A percentile compares a stretch with the other conserved stretches of the same genome.
Conservation (phyloP, 2,888 invertebrate genomes). For the Melanargia galathea region DNA sequence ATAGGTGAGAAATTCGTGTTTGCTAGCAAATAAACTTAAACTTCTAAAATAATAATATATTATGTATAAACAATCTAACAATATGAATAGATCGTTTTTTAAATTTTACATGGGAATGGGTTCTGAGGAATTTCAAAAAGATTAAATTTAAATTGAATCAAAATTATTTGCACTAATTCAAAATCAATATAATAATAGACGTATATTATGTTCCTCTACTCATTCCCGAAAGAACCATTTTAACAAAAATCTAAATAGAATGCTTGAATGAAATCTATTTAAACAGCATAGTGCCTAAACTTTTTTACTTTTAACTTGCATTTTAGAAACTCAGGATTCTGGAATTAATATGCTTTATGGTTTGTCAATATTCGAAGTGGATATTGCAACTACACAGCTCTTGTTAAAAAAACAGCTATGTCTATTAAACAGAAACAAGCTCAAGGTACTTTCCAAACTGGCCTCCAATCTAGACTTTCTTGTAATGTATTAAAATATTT, state of each 20-base stretch:
- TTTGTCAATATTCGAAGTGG: constrained; percentile 56
- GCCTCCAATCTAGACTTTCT: constrained; percentile 57
- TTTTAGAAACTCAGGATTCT: constrained; percentile 57
- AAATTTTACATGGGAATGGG: constrained; percentile 54
- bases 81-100: constrained; percentile 51
- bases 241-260: constrained; percentile 70
- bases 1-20: constrained; percentile 89
- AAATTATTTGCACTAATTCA: background rate
- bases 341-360: constrained; percentile 48
- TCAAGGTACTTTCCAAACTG: constrained; percentile 46
- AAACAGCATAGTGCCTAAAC: constrained; percentile 61
- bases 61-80: constrained; percentile 43
- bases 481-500: constrained; percentile 76
- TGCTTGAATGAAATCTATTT: constrained; percentile 64
- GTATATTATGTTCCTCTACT: constrained; percentile 74
- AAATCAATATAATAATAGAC: constrained; percentile 36
- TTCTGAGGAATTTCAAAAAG: constrained; percentile 51
- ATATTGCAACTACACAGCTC: constrained; percentile 66
- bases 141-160: constrained; percentile 46
- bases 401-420: constrained; percentile 41
- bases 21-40: constrained; percentile 33
- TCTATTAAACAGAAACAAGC: constrained; percentile 41
- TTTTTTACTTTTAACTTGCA: constrained; percentile 63
- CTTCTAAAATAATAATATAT: constrained; percentile 40
- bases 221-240: constrained; percentile 59